phyloP scores from a whole-genome alignment of 2,113 vertebrate species.

The Myrmecobius fasciatus region DNA sequence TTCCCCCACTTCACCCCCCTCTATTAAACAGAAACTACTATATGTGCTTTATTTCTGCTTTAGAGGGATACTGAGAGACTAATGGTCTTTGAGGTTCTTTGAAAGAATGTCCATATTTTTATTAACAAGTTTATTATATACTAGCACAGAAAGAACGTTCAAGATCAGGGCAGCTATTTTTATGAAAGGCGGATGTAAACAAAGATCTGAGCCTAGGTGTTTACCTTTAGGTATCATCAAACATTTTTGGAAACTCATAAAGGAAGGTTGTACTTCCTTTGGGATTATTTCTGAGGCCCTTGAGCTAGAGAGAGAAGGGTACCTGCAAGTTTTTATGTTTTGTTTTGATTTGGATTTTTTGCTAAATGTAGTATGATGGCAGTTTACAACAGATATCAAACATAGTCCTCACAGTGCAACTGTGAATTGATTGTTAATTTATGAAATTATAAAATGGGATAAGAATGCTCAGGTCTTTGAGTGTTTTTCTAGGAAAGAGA shows the following conservation, averaged over 20 bases:
- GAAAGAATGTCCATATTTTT: constrained; percentile 37
- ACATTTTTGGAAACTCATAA: not conserved
- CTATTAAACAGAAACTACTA: constrained; percentile 27
- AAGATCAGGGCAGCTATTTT: constrained; percentile 1
- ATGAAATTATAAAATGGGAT: not conserved
- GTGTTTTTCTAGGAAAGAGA: not conserved
- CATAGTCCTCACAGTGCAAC: not conserved
- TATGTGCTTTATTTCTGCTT: constrained; percentile 19
- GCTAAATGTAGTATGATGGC: not conserved
- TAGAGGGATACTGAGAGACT: constrained; percentile 40
- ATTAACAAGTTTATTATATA: constrained; percentile 46
- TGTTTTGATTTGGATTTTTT: not conserved
- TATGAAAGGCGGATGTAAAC: constrained; percentile 19
- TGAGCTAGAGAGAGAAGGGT: not conserved
- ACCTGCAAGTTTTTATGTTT: not conserved
- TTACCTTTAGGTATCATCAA: not conserved
- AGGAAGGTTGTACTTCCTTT: constrained; percentile 3
- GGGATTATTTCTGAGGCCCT: not conserved
- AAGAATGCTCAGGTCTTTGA: not conserved
- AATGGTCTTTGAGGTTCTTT: constrained; percentile 52
- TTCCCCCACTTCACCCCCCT: not conserved
- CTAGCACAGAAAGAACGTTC: constrained; percentile 44
- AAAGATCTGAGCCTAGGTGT: constrained; percentile 26
- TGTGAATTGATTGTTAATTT: not conserved
- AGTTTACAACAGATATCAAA: constrained; percentile 18